Evolutionary conservation across 92 coral and sea anemone species (phyloP).

Genomic region (Palythoa heliodiscus): DNA sequence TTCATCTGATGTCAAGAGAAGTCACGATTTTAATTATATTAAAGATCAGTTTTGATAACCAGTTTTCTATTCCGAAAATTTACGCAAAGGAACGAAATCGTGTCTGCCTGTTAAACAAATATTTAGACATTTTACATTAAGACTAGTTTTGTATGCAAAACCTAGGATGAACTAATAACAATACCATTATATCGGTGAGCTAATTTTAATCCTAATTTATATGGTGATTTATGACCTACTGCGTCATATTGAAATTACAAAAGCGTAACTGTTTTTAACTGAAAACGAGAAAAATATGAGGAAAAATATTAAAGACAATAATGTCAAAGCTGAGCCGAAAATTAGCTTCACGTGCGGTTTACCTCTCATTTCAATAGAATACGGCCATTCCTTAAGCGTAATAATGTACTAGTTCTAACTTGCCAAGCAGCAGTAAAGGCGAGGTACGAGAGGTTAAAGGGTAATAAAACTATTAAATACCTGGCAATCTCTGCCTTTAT

Average conservation of each 20-base stretch:
- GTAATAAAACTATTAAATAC: slow-evolving; percentile 33
- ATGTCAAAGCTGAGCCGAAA: background rate
- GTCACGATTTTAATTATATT: background rate
- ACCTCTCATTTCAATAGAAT: background rate
- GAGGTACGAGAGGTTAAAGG: slow-evolving; percentile 9
- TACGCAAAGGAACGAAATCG: background rate
- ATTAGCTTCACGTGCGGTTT: background rate
- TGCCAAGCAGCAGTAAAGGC: background rate
- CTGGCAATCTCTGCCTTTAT: slow-evolving; percentile 83
- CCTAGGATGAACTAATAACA: no score
- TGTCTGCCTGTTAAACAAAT: background rate
- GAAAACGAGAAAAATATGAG: background rate
- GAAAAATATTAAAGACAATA: background rate
- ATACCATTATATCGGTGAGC: background rate
- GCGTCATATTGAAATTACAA: background rate
- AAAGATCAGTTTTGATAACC: background rate
- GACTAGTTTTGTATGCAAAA: background rate
- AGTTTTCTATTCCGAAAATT: background rate
- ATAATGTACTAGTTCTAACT: background rate
- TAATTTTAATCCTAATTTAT: background rate
- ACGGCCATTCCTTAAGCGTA: background rate
- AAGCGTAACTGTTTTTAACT: background rate
- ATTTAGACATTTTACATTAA: background rate
- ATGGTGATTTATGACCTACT: background rate
- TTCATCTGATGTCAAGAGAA: background rate